Evolutionary conservation across 2,797 vertebrate genomes (phyloP).

Genomic region (Darevskia mixta): DNA sequence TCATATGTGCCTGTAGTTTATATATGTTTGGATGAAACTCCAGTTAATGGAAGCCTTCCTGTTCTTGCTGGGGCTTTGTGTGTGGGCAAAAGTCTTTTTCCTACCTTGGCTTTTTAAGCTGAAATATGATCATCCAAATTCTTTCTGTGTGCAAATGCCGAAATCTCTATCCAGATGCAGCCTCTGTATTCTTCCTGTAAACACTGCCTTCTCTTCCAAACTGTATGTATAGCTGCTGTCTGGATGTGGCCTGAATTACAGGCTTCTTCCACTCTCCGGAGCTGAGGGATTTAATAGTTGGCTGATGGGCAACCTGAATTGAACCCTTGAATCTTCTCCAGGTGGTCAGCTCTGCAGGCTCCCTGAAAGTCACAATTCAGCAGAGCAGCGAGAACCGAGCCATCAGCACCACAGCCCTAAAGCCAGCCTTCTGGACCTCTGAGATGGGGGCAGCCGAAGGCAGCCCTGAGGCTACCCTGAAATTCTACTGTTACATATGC

Average conservation of each 20-base stretch:
- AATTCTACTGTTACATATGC: conserved; percentile 97
- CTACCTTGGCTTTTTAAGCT: no score
- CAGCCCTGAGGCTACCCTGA: conserved; percentile 77
- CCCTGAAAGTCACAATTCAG: conserved; percentile 83
- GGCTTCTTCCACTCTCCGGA: conserved; percentile 44
- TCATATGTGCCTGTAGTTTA: no score
- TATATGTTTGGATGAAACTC: no score
- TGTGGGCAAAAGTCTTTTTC: no score
- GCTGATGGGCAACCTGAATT: not conserved
- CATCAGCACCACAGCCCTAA: conserved; percentile 75
- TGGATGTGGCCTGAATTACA: not conserved
- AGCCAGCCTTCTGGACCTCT: conserved; percentile 59
- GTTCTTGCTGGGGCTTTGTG: no score
- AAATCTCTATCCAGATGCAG: no score
- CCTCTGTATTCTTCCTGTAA: no score
- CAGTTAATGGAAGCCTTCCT: no score
- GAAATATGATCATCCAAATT: no score
- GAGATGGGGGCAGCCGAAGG: conserved; percentile 55
- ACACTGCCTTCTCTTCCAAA: not conserved
- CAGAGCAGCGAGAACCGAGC: conserved; percentile 84
- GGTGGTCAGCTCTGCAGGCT: conserved; percentile 78
- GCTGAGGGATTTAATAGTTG: conserved; percentile 30
- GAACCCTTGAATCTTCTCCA: conserved; percentile 57
- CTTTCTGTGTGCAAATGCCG: no score
- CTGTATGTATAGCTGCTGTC: not conserved